Percentiles rank a stretch among this genome's conserved stretches.
These are phyloP conservation scores for Monodelphis domestica DNA, from an alignment of 2,797 vertebrate genomes.

Conservation along the genomic window DNA sequence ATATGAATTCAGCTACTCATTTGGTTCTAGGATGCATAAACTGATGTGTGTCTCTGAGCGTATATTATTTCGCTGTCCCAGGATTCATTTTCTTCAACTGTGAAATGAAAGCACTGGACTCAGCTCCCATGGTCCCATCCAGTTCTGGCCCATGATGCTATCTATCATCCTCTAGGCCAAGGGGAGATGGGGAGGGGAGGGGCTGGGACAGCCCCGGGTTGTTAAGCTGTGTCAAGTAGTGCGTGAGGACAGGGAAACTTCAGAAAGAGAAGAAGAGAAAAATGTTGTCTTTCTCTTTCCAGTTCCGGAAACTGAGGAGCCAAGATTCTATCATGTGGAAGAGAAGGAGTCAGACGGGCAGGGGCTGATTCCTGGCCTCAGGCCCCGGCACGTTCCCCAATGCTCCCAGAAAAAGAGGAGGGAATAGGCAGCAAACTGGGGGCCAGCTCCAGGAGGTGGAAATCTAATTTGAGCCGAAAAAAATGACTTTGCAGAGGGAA, in stretches of 20 bases:
- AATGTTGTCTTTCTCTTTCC: neutral
- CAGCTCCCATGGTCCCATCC: neutral
- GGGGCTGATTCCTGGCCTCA: neutral
- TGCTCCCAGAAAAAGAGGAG: neutral
- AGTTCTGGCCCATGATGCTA: neutral
- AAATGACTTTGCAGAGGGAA: conserved; percentile 71
- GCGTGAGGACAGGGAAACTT: neutral
- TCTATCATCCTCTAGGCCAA: neutral
- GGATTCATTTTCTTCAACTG: neutral
- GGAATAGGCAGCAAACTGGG: neutral
- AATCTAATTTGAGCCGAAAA: neutral
- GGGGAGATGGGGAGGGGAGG: neutral
- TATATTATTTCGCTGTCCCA: neutral
- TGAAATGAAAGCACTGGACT: neutral
- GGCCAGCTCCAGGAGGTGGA: conserved; percentile 16
- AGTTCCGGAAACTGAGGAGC: neutral
- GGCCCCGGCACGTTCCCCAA: neutral
- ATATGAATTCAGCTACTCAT: neutral
- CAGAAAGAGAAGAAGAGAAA: neutral
- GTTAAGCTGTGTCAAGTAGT: neutral
- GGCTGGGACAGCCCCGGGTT: neutral
- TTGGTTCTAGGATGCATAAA: neutral
- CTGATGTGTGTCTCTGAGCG: neutral
- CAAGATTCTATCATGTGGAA: conserved; percentile 1
- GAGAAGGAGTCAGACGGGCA: neutral